Evolutionary conservation across 2,888 invertebrate genomes (phyloP), one percentile per base, ranked within the genome.

Genomic region (Andrena flavipes): DNA sequence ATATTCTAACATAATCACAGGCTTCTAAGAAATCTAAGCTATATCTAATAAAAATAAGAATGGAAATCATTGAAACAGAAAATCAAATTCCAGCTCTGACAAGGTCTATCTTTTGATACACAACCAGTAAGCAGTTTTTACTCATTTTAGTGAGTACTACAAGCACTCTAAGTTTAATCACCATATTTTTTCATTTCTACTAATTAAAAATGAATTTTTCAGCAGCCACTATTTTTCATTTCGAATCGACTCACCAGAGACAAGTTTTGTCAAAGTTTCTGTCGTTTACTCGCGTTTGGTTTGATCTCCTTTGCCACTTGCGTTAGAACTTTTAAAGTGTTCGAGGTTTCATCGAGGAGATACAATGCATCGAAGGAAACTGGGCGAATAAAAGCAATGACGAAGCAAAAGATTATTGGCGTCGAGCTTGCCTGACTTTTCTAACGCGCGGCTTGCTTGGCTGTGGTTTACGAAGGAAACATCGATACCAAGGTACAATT

Each of bases 361-460:
- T 23, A 63, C 23, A 63, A 30, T 48, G 51, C 49, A 48, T n/a
- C 5, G 20, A 26, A 26, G 56, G 23, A 54, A 67, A 23, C 29
- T 54, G 7, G 10, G 54, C 16, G 33, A 69, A 29, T 51, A 30
- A 42, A 33, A 74, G 20, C 68, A 29, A 76, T 63, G 68, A 56
- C 26, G 20, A 5, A 59, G 30, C 49, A 48, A 42, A 51, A 60
- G 59, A 77, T 51, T 30, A 10, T 29, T 56, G 23, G n/a, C 49
- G 33, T 42, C 75, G 16, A 54, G 59, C 33, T 62, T 71, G 56
- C 62, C 78, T 54, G 62, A 67, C 60, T 23, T 71, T 56, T 67
- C 49, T 23, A 51, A 77, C 54, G 62, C 20, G 54, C 26, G 30
- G 54, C 30, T 33, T 54, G 54, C 26, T 51, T 62, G 10, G 26